phyloP scores from a whole-genome alignment of 2,797 vertebrate species.

The Protonibea diacanthus region DNA sequence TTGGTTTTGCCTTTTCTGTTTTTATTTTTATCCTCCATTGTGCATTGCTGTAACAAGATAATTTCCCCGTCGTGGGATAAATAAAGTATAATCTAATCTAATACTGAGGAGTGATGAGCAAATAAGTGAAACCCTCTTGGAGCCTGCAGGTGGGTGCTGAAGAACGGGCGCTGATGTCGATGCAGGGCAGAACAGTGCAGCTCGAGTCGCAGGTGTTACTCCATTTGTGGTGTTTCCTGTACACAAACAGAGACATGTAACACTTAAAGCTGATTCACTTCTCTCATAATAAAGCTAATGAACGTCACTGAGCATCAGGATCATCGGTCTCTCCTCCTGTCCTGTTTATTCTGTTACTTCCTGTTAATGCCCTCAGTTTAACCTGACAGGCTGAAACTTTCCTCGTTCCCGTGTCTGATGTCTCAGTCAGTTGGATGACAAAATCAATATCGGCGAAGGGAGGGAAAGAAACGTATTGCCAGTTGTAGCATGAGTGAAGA shows the following conservation, averaged over 20 bases:
- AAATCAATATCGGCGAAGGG: slow-evolving; percentile 66
- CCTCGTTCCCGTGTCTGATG: slow-evolving; percentile 46
- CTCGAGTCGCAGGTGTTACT: no score
- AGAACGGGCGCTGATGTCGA: no score
- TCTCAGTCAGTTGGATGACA: slow-evolving; percentile 50
- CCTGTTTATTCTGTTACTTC: background rate
- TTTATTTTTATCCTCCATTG: no score
- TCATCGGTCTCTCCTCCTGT: background rate
- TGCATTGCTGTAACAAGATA: no score
- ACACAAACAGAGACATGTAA: background rate
- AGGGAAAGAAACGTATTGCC: slow-evolving; percentile 46
- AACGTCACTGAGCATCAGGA: background rate
- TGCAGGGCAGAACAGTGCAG: no score
- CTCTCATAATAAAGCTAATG: background rate
- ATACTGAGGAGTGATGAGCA: no score
- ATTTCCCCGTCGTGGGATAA: no score
- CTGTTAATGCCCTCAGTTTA: slow-evolving; percentile 26
- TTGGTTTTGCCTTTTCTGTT: no score
- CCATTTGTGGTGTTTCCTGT: background rate
- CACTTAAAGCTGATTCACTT: background rate
- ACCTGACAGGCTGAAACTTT: slow-evolving; percentile 56
- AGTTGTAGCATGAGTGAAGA: slow-evolving; percentile 47
- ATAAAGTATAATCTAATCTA: no score
- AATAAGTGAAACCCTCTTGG: no score
- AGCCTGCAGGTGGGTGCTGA: no score